Evolutionary conservation across 1,140 invertebrate species (phyloP).

Genomic region (Acromyrmex heyeri): DNA sequence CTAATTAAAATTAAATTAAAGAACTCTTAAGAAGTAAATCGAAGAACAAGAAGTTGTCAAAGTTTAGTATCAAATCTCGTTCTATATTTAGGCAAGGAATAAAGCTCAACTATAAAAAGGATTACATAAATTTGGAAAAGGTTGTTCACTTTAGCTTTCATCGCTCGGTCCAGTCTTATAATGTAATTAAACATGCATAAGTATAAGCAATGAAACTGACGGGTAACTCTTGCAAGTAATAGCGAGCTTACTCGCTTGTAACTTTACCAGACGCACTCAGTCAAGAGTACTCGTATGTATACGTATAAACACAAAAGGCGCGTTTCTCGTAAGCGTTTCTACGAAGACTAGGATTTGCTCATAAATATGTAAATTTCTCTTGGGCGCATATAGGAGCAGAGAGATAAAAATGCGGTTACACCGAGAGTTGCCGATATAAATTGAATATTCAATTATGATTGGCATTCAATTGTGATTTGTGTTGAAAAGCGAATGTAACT

Average conservation of each 20-base stretch:
- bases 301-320: constrained; percentile 11
- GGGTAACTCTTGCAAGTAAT: constrained; percentile 31
- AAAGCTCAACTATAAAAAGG: background rate
- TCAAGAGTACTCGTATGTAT: background rate
- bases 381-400: too few relatives aligned
- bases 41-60: background rate
- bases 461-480: background rate
- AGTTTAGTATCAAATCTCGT: background rate
- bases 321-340: constrained; percentile 14
- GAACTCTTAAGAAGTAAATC: background rate
- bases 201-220: constrained; percentile 10
- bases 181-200: constrained; percentile 26
- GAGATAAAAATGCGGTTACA: constrained; percentile 21
- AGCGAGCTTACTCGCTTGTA: constrained; percentile 26
- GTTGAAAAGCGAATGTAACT: constrained; percentile 22
- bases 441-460: constrained; percentile 39
- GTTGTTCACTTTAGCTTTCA: background rate
- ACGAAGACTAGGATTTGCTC: constrained; percentile 29
- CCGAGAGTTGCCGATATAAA: background rate
- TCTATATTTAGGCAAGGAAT: background rate
- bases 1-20: background rate
- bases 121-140: constrained; percentile 5
- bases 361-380: constrained; percentile 56
- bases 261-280: background rate
- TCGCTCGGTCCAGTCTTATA: background rate